Base-by-base conservation (phyloP, 2,797 vertebrate genomes). In the Eleutherodactylus coqui region DNA sequence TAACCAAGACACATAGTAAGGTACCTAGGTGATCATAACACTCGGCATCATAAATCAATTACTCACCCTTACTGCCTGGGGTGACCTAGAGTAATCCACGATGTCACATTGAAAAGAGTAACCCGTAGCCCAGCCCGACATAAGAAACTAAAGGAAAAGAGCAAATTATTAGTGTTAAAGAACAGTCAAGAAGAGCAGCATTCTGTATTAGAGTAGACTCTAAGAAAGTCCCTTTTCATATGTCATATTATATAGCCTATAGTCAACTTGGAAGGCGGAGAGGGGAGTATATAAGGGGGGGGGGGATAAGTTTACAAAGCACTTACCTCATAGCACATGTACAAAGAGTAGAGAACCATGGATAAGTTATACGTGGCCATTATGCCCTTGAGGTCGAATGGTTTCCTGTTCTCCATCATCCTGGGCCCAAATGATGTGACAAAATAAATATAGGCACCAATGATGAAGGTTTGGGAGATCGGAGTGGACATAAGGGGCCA, bases 51-150 rank as follows among this genome's bases (percentile, higher is more conserved):
- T 27, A 82, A 91, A 8, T 0, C 58, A 77, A 24, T 73, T 86
- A 94, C 97, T 96, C 95, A 99, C 98, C 94, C 98, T 95, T 82
- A 97, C 4, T 5, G 91, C 98, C 91, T 94, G 94, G 0, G 97
- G 97, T 0, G 97, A 97, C 3, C 88, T 90, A 0, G 98, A 97
- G 92, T 96, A 99, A 93, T 99, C 97, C 60, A 99, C 95, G 0
- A 96, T 85, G 89, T 99, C 98, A 41, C 98, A 99, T 19, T 45
- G 93, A 89, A 96, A 98, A 0, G 96, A 94, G 90, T 99, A 99
- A 27, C 97, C 97, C 0, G 97, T 98, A 58, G 97, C 98, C 98
- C 98, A 99, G 87, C 98, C 98, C 0, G 98, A 96, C 98, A 98
- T 98, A 86, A 99, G 93, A 93, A 96, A 99, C 98, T 99, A 89